These are phyloP conservation scores for Bembecia ichneumoniformis DNA, from an alignment of 2,888 invertebrate genomes.

Conservation along the genomic window DNA sequence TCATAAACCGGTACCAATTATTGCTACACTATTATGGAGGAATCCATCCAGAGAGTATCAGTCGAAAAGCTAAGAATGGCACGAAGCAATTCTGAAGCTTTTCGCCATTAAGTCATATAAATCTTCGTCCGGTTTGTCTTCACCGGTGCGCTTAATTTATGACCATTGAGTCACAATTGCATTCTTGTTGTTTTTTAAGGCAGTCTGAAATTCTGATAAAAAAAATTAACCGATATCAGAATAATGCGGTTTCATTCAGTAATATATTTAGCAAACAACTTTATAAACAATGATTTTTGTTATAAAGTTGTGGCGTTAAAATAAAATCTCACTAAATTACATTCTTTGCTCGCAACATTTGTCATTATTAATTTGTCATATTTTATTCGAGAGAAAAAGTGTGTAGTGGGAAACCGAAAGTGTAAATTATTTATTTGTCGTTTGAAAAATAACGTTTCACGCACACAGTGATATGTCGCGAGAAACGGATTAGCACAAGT, in stretches of 20 bases:
- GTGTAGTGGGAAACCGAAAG: background rate
- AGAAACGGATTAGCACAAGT: constrained; percentile 35
- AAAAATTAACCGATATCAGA: background rate
- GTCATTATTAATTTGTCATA: constrained; percentile 1
- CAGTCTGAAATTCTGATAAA: constrained; percentile 3
- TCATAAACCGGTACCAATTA: too few relatives aligned
- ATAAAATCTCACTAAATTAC: constrained; percentile 1
- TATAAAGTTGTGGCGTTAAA: background rate
- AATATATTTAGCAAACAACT: too few relatives aligned
- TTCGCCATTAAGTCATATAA: constrained; percentile 24
- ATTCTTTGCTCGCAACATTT: background rate
- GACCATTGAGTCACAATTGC: constrained; percentile 18
- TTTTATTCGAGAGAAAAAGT: background rate
- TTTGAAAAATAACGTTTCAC: background rate
- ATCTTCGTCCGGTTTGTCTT: constrained; percentile 22
- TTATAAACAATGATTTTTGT: too few relatives aligned
- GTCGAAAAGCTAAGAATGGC: constrained; percentile 16
- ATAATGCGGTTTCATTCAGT: too few relatives aligned
- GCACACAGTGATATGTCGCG: constrained; percentile 4
- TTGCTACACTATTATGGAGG: background rate
- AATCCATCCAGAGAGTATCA: constrained; percentile 9
- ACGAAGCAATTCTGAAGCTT: constrained; percentile 12
- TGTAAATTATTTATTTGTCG: background rate
- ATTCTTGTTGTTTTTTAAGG: constrained; percentile 14
- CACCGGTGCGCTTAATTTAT: constrained; percentile 23